Evolutionary conservation across 2,888 invertebrate species (phyloP).

Genomic region (Rotaria magnacalcarata): DNA sequence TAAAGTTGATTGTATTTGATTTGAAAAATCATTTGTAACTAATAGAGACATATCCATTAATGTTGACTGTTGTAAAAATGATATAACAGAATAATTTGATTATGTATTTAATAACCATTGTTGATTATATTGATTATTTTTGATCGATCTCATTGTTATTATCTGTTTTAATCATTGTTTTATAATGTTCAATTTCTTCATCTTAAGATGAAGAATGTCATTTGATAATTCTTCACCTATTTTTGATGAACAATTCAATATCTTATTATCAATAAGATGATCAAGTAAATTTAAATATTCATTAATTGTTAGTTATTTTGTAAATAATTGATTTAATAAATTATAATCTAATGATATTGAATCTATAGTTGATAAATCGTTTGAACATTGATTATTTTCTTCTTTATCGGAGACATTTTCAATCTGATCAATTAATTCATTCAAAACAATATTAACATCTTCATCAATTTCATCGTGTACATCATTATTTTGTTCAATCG

Average conservation of each 20-base stretch:
- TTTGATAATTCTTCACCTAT: conserved; percentile 3
- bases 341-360: neutral
- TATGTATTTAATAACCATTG: conserved; percentile 8
- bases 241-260: neutral
- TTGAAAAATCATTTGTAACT: neutral
- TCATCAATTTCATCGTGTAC: neutral
- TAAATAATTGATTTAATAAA: conserved; percentile 17
- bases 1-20: conserved; percentile 4
- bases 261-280: neutral
- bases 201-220: conserved; percentile 21
- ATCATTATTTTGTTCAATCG: neutral
- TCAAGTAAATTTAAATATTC: neutral
- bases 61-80: conserved; percentile 16
- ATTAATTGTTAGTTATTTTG: neutral
- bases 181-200: conserved; percentile 6
- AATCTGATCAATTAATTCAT: neutral
- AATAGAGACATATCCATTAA: neutral
- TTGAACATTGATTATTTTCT: too few relatives aligned
- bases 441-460: neutral
- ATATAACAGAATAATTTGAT: conserved; percentile 31
- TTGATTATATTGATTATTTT: neutral
- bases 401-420: neutral
- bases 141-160: neutral
- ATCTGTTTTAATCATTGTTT: neutral
- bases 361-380: neutral